A percentile compares a stretch with the other conserved stretches of the same genome.
Conservation (phyloP, 2,797 vertebrate species). For the Acridotheres tristis region DNA sequence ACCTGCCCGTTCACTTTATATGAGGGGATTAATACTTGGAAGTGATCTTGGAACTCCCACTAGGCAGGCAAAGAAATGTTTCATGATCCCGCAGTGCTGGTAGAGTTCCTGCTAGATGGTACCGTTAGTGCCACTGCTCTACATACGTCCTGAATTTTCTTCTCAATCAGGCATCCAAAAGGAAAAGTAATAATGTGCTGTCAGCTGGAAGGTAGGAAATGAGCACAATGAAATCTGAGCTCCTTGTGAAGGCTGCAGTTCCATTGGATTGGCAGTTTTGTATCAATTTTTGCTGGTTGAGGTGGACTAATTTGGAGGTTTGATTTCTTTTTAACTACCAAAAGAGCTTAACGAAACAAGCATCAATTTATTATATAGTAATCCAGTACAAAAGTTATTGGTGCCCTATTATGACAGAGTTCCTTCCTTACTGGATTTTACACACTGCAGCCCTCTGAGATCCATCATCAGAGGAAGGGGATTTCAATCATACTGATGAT, state of each 20-base stretch:
- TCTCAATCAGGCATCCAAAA: not conserved
- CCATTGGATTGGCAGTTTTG: not conserved
- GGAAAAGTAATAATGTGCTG: not conserved
- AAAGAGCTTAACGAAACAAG: not conserved
- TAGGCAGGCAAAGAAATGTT: not conserved
- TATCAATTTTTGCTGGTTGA: not conserved
- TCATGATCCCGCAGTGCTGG: not conserved
- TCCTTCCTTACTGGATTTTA: not conserved
- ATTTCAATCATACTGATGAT: not conserved
- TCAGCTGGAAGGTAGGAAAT: not conserved
- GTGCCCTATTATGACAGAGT: not conserved
- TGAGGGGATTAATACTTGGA: not conserved
- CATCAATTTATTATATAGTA: not conserved
- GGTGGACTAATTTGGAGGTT: not conserved
- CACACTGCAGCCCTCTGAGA: not conserved
- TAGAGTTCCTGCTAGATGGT: not conserved
- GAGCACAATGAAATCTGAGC: not conserved
- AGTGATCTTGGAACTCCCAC: not conserved
- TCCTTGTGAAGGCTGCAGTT: not conserved
- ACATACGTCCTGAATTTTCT: not conserved
- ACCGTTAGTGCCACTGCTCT: not conserved
- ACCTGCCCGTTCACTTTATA: not conserved
- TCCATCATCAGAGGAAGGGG: not conserved
- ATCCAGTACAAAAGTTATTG: not conserved
- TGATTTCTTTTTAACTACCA: not conserved